Evolutionary conservation across 2,797 vertebrate genomes (phyloP), one percentile per base, ranked within the genome.

Genomic region (Limnodromus scolopaceus): DNA sequence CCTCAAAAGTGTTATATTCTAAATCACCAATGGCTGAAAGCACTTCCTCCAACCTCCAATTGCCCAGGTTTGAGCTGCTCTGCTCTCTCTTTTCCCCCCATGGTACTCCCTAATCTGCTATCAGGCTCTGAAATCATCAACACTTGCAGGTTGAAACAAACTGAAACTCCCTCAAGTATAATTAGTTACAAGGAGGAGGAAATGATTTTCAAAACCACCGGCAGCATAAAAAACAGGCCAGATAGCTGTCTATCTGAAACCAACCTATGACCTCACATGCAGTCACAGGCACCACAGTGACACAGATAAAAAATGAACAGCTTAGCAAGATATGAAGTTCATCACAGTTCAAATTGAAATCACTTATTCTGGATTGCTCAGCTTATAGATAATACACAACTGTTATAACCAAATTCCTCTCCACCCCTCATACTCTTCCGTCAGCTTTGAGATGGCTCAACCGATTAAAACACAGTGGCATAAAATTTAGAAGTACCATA

Each of bases 131-230:
- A 89, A 94, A 61, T 53, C 69, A 84, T 57, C 49, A 34, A 38
- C 68, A 28, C 85, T 63, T 41, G 69, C 69, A 82, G 63, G 66
- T 76, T 90, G 86, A 88, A 78, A 43, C 70, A 96, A 88, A 94
- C 76, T 65, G 46, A 51, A 93, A 89, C 83, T 90, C 91, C 64
- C 83, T 79, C 61, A 86, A 95, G 85, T 68, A 39, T 63, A 69
- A 87, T 66, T 60, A 94, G 81, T 74, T 96, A n/a, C 28, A 41
- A 87, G 84, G 46, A 89, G 63, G 16, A 93, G 74, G 95, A 96
- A 96, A 89, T 70, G 0, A 79, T 82, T 89, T 87, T 61, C 68
- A 58, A 95, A 93, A 53, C 68, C 86, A 84, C 61, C 25, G 74
- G 11, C 64, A 86, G 85, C 76, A 74, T 8, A 76, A 71, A 92